Base-by-base conservation (phyloP, 2,888 invertebrate species). In the Drosophila colorata region DNA sequence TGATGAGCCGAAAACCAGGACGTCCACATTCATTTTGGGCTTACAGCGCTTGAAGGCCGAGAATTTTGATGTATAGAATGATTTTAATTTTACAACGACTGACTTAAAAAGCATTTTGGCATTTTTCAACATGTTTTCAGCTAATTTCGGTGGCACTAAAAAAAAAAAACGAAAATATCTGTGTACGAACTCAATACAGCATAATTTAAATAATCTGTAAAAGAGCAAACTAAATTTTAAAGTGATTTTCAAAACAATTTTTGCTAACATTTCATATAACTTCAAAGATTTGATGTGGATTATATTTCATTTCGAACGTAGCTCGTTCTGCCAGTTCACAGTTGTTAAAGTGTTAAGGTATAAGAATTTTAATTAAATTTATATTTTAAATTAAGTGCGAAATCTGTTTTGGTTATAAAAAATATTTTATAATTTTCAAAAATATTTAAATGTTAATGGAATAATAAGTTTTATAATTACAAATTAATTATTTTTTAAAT, bases 1-100 rank as follows among this genome's bases (percentile, higher is more conserved):
- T 88, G 96, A 96, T 31, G 97, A 97, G 72, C 97, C 98, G 88
- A 97, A 94, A 53, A 97, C 95, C 69, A 96, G 94, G 68, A 92
- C 88, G 31, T 92, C 92, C 43, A 66, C 8, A 11, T 37, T 40
- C 69, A 72, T 82, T 18, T 44, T 18, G 1, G n/a, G 18, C 1
- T 13, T 14, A 18, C 8, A 7, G 16, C 47, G 33, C 11, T n/a
- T 20, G 23, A 14, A 13, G 8, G 18, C 18, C 9, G 33, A 23
- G 2, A 44, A 43, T 47, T 40, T 38, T 16, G 16, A 13, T 16
- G 28, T 11, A 7, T 11, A 11, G 1, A 31, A n/a, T 38, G 44
- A 14, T 47, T 64, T 74, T 0, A 73, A 7, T 49, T 64, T 68
- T 2, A 16, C 20, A 23, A 35, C 4, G 7, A 55, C 8, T 48